Base-by-base conservation (phyloP, 2,888 invertebrate species). In the Drosophila affinis region DNA sequence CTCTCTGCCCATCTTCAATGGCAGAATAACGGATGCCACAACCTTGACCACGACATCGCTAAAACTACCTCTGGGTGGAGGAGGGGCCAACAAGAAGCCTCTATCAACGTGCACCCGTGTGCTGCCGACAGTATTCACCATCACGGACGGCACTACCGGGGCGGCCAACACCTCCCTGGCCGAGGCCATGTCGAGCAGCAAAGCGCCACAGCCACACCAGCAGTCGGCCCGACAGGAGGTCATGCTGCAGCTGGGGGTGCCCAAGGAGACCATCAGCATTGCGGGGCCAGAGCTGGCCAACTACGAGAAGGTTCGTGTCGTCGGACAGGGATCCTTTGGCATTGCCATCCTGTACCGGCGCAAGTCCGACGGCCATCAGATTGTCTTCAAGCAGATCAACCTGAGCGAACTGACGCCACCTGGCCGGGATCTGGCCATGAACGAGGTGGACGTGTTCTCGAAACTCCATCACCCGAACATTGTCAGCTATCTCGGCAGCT, bases 381-480 rank as follows among this genome's bases (percentile, higher is more conserved):
- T 96, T 18, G 95, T 96, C 3, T 93, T 96, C 60, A 96, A 96
- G 88, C 95, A 96, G 90, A 95, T 96, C 55, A 95, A 95, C 89
- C 93, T 95, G 91, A 93, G 94, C 78, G 95, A 96, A 78, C 90
- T 96, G 72, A 94, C 94, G n/a, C 93, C 94, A 0, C 90, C 93
- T 0, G 96, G 96, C 88, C 92, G 95, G 53, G 94, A 95, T 83
- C 91, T 95, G 88, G 95, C 95, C 3, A 93, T 95, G 81, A 95
- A 95, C 89, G 95, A 95, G 92, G 95, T 95, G 7, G 93, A 94
- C 78, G 94, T 96, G 3, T 93, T 96, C 62, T 94, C 95, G 0
- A 94, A 95, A 79, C 91, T 96, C 52, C 94, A 95, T 83, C 96
- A 96, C 91, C 95, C 95, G 3, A 95, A 96, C 90, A 96, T 96